Evolutionary conservation across 2,797 vertebrate species (phyloP).

Genomic region (Lerista edwardsae): DNA sequence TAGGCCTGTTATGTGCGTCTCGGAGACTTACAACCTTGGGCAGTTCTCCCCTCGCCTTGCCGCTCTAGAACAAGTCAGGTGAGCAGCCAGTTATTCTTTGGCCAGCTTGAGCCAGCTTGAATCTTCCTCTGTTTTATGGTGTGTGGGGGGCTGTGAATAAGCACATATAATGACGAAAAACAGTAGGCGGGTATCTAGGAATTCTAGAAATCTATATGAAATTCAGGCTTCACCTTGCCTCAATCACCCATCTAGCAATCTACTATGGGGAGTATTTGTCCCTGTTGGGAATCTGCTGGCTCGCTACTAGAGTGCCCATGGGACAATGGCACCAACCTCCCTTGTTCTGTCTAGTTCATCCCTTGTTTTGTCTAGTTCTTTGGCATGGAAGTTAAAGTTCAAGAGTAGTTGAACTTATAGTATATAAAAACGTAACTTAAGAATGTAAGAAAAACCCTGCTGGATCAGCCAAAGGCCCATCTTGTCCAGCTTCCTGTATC

Average conservation of each 20-base stretch:
- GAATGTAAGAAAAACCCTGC: too few species aligned
- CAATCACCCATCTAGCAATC: neutral
- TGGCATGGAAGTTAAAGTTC: neutral
- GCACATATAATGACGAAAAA: neutral
- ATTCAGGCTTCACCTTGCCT: neutral
- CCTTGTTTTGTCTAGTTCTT: too few species aligned
- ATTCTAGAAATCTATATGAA: neutral
- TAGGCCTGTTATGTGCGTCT: slow-evolving; percentile 75
- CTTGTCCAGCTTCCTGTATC: too few species aligned
- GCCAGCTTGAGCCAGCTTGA: neutral
- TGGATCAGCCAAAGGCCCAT: too few species aligned
- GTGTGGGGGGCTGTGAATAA: neutral
- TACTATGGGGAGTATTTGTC: neutral
- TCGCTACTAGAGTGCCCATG: neutral
- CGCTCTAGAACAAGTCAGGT: slow-evolving; percentile 80
- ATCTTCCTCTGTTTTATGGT: accelerated
- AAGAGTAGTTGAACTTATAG: neutral
- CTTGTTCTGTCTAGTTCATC: neutral
- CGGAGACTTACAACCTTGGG: slow-evolving; percentile 62
- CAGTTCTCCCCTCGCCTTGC: slow-evolving; percentile 63
- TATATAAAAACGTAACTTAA: too few species aligned
- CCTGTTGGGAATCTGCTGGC: neutral
- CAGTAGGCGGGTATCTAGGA: neutral
- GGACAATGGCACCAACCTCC: too few species aligned
- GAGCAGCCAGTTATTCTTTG: neutral